These are phyloP conservation scores for Ptychoptera contaminata DNA, from an alignment of 2,888 invertebrate species.

Conservation along the genomic window DNA sequence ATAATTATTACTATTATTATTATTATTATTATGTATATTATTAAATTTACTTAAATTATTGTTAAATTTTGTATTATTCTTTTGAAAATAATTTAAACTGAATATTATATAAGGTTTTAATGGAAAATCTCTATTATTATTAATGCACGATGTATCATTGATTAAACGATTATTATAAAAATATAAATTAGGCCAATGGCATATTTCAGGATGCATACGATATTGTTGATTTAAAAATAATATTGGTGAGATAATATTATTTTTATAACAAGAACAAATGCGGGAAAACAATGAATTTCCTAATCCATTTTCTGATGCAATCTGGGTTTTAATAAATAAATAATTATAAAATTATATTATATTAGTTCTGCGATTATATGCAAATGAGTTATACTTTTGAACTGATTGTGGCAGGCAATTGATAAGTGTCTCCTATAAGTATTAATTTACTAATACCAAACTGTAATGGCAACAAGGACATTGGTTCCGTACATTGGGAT, in stretches of 20 bases:
- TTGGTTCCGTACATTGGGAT: conserved; percentile 72
- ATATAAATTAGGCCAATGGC: conserved; percentile 54
- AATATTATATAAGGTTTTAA: conserved; percentile 44
- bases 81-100: conserved; percentile 34
- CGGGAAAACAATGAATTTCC: conserved; percentile 66
- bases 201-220: conserved; percentile 72
- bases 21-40: conserved; percentile 13
- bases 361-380: no score
- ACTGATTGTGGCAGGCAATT: conserved; percentile 64
- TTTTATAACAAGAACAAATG: conserved; percentile 41
- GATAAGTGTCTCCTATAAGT: conserved; percentile 76
- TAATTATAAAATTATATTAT: not conserved
- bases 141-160: conserved; percentile 14
- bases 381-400: conserved; percentile 38
- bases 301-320: conserved; percentile 51
- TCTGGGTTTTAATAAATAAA: conserved; percentile 30
- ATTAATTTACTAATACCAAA: conserved; percentile 59
- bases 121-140: conserved; percentile 14
- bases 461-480: conserved; percentile 62
- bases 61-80: conserved; percentile 22
- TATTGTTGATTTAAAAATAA: conserved; percentile 54
- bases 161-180: conserved; percentile 24
- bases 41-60: not conserved
- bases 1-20: not conserved
- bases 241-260: conserved; percentile 28